phyloP scores from a whole-genome alignment of 1,140 invertebrate genomes.

The Tetranychus urticae region DNA sequence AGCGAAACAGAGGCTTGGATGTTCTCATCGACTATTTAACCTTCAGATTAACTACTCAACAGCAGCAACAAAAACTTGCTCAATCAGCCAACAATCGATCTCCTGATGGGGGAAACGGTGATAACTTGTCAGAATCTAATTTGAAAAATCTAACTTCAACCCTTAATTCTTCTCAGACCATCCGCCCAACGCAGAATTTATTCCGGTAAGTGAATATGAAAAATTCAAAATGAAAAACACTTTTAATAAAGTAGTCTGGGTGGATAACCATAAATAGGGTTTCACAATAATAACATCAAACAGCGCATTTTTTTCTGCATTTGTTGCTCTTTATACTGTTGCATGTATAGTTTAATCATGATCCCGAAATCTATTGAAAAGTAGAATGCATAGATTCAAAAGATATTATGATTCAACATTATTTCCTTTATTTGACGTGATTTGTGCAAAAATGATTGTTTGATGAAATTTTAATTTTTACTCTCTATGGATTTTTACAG shows the following conservation, averaged over 20 bases:
- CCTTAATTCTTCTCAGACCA: neutral
- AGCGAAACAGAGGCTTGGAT: conserved; percentile 81
- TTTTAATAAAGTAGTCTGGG: no score
- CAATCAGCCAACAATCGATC: neutral
- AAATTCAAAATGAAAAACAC: no score
- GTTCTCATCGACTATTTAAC: conserved; percentile 90
- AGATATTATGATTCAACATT: neutral
- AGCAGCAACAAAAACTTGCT: conserved; percentile 2
- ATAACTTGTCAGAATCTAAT: neutral
- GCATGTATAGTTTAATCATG: no score
- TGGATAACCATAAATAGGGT: no score
- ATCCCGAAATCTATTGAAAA: no score
- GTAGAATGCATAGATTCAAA: no score
- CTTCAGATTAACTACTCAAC: conserved; percentile 61
- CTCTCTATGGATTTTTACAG: neutral
- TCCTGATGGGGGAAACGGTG: neutral
- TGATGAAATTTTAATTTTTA: neutral
- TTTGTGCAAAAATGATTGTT: neutral
- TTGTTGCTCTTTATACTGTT: no score
- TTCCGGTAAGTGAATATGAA: no score
- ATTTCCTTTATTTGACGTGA: neutral
- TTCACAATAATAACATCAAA: no score
- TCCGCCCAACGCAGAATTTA: neutral
- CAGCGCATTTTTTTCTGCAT: no score
- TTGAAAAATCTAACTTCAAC: neutral